Evolutionary conservation across 2,113 vertebrate species (phyloP), one percentile per base, ranked within the genome.

Genomic region (Phyllostomus hastatus): DNA sequence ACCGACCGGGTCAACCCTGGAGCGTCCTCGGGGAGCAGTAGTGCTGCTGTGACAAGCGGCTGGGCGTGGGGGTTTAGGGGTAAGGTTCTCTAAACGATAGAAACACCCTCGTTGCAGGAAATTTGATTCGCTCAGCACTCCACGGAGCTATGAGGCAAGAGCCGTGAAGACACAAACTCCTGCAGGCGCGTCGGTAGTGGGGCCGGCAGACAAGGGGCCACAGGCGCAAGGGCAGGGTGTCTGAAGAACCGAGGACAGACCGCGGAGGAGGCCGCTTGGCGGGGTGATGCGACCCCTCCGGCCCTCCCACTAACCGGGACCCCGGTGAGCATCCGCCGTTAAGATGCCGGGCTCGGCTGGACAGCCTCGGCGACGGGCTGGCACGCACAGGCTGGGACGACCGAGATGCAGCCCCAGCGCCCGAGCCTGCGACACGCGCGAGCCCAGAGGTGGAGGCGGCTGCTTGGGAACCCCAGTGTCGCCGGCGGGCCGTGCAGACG

Each of bases 1-100:
- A 0, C 20, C 22, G 31, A 0, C 20, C 22, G 31, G 35, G 61
- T 2, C 0, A 0, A 10, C 38, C 38, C 48, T 22, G 20, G 43
- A 4, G 28, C 4, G 33, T 52, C 64, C 22, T 11, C 2, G 28
- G 8, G 61, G 52, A 4, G 10, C 52, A 16, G 16, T 1, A 20
- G 9, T 15, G 7, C 38, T 48, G 11, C 9, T 33, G 28, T 61
- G 43, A 16, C 20, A 52, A 75, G 43, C n/a, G 12, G 16, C 61
- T 57, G 26, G 66, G 20, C 50, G 4, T n/a, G 35, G 26, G 26
- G 41, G 17, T 0, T 46, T 2, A 1, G 11, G 3, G 38, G 22
- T 6, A 90, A 50, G 31, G 72, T 10, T 28, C 70, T 91, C 64
- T 35, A 24, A 86, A 64, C 64, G 26, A 35, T 5, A 54, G 64